A percentile compares a stretch with the other conserved stretches of the same genome.
Conservation (phyloP, 2,888 invertebrate genomes). For the Melipona bicolor region DNA sequence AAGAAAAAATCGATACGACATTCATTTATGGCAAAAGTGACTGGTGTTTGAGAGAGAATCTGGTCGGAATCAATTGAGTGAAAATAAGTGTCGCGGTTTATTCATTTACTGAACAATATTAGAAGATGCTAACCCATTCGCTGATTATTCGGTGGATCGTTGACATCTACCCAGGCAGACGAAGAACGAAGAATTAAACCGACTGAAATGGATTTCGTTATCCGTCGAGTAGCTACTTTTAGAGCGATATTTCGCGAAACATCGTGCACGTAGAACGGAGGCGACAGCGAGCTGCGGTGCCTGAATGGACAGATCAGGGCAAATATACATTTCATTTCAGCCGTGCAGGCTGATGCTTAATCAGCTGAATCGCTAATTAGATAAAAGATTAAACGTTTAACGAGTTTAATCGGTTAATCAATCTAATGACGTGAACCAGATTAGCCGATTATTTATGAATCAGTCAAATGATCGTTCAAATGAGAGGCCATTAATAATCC, state of each 20-base stretch:
- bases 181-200: background rate
- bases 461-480: constrained; percentile 50
- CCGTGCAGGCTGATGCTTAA: constrained; percentile 16
- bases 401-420: constrained; percentile 50
- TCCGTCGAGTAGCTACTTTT: background rate
- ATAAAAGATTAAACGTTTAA: constrained; percentile 48
- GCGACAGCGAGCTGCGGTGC: background rate
- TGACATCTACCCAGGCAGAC: too few relatives aligned
- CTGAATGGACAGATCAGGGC: background rate
- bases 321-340: constrained; percentile 18
- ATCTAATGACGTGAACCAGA: constrained; percentile 46
- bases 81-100: too few relatives aligned
- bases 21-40: too few relatives aligned
- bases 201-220: background rate
- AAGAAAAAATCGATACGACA: too few relatives aligned
- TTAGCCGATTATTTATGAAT: constrained; percentile 39
- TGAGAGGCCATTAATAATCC: constrained; percentile 40
- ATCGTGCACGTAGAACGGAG: too few relatives aligned
- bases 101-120: too few relatives aligned
- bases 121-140: too few relatives aligned
- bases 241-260: background rate
- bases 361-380: constrained; percentile 42
- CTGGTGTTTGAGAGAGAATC: too few relatives aligned
- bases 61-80: too few relatives aligned
- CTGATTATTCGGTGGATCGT: too few relatives aligned